Percentiles rank a stretch among this genome's conserved stretches.
phyloP scores from a whole-genome alignment of 2,797 vertebrate species.

The Sitta carolinensis region DNA sequence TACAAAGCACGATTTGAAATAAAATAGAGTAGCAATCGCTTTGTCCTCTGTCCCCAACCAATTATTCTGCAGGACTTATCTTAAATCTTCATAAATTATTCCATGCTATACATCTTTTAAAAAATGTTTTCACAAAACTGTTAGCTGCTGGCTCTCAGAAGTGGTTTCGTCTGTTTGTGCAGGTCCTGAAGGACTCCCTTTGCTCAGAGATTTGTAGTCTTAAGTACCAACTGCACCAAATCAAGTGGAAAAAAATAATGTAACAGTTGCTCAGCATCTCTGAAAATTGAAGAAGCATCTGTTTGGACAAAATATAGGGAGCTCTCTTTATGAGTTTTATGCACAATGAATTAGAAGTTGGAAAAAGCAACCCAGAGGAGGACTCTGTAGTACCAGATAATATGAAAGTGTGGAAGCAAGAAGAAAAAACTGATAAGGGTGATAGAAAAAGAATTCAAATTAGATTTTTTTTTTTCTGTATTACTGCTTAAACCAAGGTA shows the following conservation, averaged over 20 bases:
- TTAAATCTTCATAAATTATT: conserved; percentile 2
- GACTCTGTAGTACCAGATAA: background rate
- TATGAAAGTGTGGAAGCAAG: background rate
- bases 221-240: background rate
- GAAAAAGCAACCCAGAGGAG: background rate
- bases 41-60: background rate
- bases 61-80: background rate
- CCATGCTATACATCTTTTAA: background rate
- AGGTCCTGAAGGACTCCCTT: background rate
- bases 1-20: background rate
- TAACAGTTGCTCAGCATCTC: background rate
- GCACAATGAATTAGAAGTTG: background rate
- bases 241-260: background rate
- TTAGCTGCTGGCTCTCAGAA: background rate
- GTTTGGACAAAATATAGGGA: background rate
- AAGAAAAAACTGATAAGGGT: background rate
- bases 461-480: background rate
- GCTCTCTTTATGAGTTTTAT: background rate
- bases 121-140: background rate
- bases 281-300: background rate
- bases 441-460: background rate
- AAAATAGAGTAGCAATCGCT: background rate
- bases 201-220: background rate
- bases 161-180: background rate
- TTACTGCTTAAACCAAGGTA: background rate